A percentile compares a stretch with the other conserved stretches of the same genome.
Conservation (phyloP, 1,140 invertebrate species). For the Pinna nobilis region DNA sequence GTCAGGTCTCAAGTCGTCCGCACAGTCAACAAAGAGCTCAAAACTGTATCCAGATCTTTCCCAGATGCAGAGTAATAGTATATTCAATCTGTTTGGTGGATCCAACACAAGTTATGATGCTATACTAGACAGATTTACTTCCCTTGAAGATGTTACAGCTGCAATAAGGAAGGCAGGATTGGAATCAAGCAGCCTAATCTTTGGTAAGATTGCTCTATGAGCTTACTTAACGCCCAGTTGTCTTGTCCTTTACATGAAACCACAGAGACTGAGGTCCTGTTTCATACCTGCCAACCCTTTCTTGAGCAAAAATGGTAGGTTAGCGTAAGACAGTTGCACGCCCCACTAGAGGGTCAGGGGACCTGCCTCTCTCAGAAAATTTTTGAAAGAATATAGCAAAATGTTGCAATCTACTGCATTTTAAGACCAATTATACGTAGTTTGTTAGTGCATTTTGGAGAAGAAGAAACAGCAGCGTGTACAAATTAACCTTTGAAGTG, state of each 20-base stretch:
- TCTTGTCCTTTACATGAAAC: not conserved
- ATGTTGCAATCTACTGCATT: no score
- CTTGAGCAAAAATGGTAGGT: no score
- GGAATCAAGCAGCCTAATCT: constrained; percentile 74
- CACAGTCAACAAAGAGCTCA: not conserved
- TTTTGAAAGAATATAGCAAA: no score
- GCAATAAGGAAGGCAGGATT: constrained; percentile 72
- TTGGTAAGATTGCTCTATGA: constrained; percentile 59
- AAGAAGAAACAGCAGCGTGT: no score
- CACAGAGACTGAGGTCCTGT: no score
- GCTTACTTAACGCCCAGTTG: not conserved
- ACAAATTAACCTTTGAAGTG: no score
- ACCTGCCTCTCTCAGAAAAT: no score
- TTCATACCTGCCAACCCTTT: no score
- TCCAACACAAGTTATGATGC: constrained; percentile 24
- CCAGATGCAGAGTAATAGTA: constrained; percentile 31
- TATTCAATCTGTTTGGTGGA: constrained; percentile 35
- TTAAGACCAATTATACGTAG: no score
- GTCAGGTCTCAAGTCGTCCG: not conserved
- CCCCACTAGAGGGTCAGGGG: no score
- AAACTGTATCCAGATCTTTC: constrained; percentile 40
- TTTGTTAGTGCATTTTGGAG: no score
- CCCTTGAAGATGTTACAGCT: constrained; percentile 67
- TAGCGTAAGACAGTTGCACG: no score
- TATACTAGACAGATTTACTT: constrained; percentile 59